A percentile compares a stretch with the other conserved stretches of the same genome.
Evolutionary conservation across 2,888 invertebrate species (phyloP).

Genomic region (Mantis religiosa): DNA sequence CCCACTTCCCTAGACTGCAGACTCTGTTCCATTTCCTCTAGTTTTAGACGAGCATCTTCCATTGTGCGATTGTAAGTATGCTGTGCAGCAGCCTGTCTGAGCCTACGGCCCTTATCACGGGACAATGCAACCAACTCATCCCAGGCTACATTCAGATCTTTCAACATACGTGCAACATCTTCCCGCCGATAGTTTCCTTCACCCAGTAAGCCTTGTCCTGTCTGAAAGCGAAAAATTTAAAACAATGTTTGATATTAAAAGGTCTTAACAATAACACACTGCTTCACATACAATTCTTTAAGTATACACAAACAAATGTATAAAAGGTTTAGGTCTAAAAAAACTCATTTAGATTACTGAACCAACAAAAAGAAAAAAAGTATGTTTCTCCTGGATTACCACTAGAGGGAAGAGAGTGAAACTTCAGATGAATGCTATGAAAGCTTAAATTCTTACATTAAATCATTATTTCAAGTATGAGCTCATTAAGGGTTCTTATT

Average conservation of each 20-base stretch:
- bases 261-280: not conserved
- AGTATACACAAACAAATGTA: too few species aligned
- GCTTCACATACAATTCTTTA: not conserved
- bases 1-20: slow-evolving; percentile 81
- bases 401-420: too few species aligned
- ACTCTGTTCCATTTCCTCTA: slow-evolving; percentile 78
- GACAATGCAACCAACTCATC: slow-evolving; percentile 66
- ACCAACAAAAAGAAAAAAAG: too few species aligned
- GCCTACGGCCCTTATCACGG: slow-evolving; percentile 62
- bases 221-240: slow-evolving; percentile 38
- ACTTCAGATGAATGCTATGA: too few species aligned
- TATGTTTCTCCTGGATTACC: too few species aligned
- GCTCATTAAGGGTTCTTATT: too few species aligned
- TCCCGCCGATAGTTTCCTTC: slow-evolving; percentile 66
- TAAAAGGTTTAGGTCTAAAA: too few species aligned
- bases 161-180: slow-evolving; percentile 63
- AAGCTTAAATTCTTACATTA: too few species aligned
- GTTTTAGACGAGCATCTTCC: slow-evolving; percentile 82
- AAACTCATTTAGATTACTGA: too few species aligned
- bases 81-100: slow-evolving; percentile 86
- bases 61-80: slow-evolving; percentile 70
- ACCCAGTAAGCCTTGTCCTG: slow-evolving; percentile 67
- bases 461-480: too few species aligned
- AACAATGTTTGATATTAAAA: not conserved
- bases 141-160: slow-evolving; percentile 74